These are phyloP conservation scores for Enteromius trimaculatus DNA, from an alignment of 2,797 vertebrate species.

Conservation along the genomic window DNA sequence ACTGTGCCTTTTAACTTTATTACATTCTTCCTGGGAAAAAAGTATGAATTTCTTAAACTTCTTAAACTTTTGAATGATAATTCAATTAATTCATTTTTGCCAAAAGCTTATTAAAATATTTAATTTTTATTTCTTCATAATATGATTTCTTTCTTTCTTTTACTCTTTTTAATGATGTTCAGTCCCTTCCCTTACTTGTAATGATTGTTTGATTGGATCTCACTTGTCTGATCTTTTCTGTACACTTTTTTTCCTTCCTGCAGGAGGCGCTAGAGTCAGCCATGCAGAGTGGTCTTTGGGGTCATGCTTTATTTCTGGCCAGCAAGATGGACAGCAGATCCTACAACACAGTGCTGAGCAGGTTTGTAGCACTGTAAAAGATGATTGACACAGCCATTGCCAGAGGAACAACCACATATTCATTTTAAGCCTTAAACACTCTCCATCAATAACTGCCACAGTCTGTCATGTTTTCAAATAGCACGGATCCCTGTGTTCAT, in stretches of 20 bases:
- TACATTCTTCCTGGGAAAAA: background rate
- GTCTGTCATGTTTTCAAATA: conserved; percentile 3
- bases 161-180: background rate
- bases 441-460: background rate
- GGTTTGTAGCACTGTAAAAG: conserved; percentile 73
- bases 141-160: background rate
- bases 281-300: conserved; percentile 89
- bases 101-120: background rate
- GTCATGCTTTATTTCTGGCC: conserved; percentile 91
- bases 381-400: conserved; percentile 26
- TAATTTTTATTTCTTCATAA: background rate
- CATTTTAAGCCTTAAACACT: background rate
- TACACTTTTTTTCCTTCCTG: background rate
- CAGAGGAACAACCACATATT: background rate
- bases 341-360: conserved; percentile 86
- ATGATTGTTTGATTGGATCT: background rate
- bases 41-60: background rate
- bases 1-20: background rate
- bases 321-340: conserved; percentile 92
- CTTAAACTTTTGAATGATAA: no score
- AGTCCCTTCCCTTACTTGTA: background rate
- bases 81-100: background rate
- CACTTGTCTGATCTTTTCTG: background rate
- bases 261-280: conserved; percentile 92
- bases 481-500: background rate